Evolutionary conservation across 1,140 invertebrate genomes (phyloP).

Genomic region (Pogonognathellus flavescens): DNA sequence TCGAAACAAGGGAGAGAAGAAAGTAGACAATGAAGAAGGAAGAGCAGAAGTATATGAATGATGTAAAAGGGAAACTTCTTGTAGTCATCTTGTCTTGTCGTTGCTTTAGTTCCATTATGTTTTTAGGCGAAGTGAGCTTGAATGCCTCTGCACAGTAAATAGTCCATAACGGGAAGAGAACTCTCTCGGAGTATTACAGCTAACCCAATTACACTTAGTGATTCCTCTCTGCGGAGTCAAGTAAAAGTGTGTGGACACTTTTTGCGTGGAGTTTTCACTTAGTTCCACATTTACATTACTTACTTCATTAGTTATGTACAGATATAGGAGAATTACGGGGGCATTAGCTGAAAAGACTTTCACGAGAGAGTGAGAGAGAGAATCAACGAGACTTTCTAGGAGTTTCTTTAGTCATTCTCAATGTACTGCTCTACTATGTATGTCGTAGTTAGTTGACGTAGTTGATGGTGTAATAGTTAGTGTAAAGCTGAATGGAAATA

Average conservation of each 20-base stretch:
- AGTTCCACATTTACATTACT: slow-evolving; percentile 26
- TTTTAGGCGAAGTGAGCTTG: neutral
- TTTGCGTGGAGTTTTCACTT: slow-evolving; percentile 42
- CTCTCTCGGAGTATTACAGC: slow-evolving; percentile 2
- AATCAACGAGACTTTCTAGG: neutral
- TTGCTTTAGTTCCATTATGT: slow-evolving; percentile 19
- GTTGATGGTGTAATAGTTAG: no score
- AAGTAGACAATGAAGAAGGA: neutral
- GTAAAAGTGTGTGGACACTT: slow-evolving; percentile 37
- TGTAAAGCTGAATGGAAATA: neutral
- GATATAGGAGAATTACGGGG: slow-evolving; percentile 17
- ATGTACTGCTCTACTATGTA: neutral
- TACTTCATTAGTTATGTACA: slow-evolving; percentile 29
- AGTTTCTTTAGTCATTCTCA: no score
- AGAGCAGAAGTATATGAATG: slow-evolving; percentile 30
- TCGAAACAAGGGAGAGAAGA: no score
- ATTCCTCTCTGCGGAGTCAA: slow-evolving; percentile 39
- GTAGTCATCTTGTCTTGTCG: slow-evolving; percentile 44
- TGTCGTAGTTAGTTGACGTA: neutral
- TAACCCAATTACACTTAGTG: slow-evolving; percentile 44
- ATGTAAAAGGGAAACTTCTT: slow-evolving; percentile 43
- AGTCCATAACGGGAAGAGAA: slow-evolving; percentile 14
- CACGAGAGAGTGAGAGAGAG: neutral
- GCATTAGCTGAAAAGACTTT: slow-evolving; percentile 2
- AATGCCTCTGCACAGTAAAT: slow-evolving; percentile 22